Conservation (phyloP, 2,113 vertebrate genomes). For the Talpa occidentalis region DNA sequence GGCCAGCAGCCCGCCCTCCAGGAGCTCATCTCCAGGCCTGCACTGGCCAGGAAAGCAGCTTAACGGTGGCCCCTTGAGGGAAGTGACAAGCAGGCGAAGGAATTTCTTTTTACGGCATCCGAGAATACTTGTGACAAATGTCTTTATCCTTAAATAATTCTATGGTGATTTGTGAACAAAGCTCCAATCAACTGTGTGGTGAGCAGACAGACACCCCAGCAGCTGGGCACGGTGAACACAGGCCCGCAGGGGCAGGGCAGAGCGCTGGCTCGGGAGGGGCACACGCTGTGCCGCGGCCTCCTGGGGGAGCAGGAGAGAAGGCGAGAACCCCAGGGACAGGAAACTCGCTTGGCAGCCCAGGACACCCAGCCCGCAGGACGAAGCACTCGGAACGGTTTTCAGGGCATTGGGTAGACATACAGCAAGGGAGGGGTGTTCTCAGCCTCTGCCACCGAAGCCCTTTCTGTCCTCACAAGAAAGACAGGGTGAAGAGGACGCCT, state of each 20-base stretch:
- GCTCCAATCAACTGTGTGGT: neutral
- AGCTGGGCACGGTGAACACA: too few species aligned
- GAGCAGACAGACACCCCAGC: neutral
- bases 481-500: neutral
- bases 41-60: too few species aligned
- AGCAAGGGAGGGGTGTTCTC: neutral
- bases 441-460: neutral
- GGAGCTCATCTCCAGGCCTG: too few species aligned
- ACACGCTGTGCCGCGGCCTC: too few species aligned
- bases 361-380: accelerated
- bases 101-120: neutral
- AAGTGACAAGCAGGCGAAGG: neutral
- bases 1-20: too few species aligned
- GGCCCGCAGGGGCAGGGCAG: too few species aligned
- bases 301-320: neutral
- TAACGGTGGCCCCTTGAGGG: too few species aligned
- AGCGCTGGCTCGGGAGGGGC: too few species aligned
- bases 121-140: neutral
- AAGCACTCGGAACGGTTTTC: neutral
- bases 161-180: too few species aligned
- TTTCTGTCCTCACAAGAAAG: neutral
- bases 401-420: neutral
- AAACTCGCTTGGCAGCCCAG: neutral
- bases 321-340: too few species aligned
- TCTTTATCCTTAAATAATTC: neutral